A percentile compares a stretch with the other conserved stretches of the same genome.
These are phyloP conservation scores for Peromyscus attwateri DNA, from an alignment of 2,797 vertebrate species.

Conservation along the genomic window DNA sequence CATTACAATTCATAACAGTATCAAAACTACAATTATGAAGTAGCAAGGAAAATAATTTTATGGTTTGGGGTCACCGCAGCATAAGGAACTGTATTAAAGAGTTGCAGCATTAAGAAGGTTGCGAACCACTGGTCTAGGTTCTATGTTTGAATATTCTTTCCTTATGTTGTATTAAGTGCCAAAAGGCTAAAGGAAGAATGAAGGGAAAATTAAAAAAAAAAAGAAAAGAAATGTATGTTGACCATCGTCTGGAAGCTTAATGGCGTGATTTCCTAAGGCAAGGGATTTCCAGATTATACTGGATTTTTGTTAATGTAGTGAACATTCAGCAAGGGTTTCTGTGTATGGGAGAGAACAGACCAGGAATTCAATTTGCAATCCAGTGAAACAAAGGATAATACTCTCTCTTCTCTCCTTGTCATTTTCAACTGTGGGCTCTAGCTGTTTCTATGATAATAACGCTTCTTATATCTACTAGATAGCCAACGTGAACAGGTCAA, in stretches of 20 bases:
- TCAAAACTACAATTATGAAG: neutral
- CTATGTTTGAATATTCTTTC: neutral
- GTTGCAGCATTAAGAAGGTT: neutral
- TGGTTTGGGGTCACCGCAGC: neutral
- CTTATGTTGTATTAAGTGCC: neutral
- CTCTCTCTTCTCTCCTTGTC: neutral
- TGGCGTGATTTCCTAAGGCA: neutral
- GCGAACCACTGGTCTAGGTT: neutral
- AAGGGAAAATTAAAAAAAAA: neutral
- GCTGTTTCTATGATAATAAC: neutral
- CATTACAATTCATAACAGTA: neutral
- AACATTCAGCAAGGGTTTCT: neutral
- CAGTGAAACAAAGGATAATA: neutral
- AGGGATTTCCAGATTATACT: neutral
- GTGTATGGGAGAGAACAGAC: neutral
- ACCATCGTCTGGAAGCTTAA: neutral
- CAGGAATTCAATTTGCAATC: neutral
- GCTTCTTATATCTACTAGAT: neutral
- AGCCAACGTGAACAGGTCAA: neutral
- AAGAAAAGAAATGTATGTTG: neutral
- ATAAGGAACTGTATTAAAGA: neutral
- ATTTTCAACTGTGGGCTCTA: neutral
- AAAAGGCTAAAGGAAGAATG: neutral
- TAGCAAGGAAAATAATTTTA: neutral
- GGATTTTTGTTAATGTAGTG: accelerated